A percentile compares a stretch with the other conserved stretches of the same genome.
Conservation (phyloP, 2,797 vertebrate species). For the Sebastes melanostomus region DNA sequence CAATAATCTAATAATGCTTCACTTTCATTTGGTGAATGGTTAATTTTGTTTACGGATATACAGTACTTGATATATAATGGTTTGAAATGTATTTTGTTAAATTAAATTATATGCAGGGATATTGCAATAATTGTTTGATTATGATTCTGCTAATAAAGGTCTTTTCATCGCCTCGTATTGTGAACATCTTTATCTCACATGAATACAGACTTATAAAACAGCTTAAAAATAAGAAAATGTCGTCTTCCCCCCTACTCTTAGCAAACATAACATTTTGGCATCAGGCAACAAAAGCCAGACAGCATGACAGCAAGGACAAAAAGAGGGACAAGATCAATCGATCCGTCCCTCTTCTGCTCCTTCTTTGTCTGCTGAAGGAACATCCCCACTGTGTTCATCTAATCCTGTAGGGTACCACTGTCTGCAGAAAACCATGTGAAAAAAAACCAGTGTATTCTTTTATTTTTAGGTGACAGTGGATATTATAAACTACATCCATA, state of each 20-base stretch:
- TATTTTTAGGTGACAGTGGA: neutral
- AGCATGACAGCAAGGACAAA: constrained; percentile 9
- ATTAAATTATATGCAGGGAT: neutral
- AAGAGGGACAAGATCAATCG: neutral
- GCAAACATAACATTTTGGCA: neutral
- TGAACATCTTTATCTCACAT: neutral
- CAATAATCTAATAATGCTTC: neutral
- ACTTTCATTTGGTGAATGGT: neutral
- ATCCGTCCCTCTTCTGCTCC: neutral
- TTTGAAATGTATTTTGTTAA: neutral
- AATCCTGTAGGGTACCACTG: neutral
- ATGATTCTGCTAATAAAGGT: neutral
- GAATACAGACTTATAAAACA: neutral
- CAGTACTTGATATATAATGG: neutral
- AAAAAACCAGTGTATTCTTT: neutral
- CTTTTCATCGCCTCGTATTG: neutral
- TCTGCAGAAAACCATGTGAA: neutral
- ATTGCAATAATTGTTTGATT: neutral
- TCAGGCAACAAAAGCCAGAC: neutral
- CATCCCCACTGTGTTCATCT: neutral
- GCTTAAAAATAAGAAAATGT: neutral
- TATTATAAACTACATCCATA: neutral
- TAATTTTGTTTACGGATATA: neutral
- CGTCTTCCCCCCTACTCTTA: too few species aligned
- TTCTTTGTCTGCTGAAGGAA: neutral